These are phyloP conservation scores for Drosophila meridiana DNA, from an alignment of 2,888 invertebrate species.

Conservation along the genomic window DNA sequence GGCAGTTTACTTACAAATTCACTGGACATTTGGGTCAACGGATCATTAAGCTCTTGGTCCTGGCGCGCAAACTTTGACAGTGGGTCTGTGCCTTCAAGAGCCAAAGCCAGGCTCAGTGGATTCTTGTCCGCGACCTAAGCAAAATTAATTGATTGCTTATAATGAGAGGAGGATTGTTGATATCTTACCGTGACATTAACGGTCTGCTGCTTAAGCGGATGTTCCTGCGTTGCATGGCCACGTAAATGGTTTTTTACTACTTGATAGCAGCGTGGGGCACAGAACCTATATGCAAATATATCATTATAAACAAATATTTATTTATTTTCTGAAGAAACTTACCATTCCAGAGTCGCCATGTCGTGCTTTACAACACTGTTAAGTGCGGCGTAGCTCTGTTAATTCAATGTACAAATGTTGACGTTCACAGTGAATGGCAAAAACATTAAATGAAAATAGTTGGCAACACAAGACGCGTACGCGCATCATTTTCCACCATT, in stretches of 20 bases:
- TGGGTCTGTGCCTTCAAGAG: constrained; percentile 90
- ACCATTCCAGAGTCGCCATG: constrained; percentile 73
- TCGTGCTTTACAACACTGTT: constrained; percentile 29
- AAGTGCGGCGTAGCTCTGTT: constrained; percentile 7
- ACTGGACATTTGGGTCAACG: constrained; percentile 88
- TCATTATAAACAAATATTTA: constrained; percentile 36
- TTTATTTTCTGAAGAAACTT: constrained; percentile 41
- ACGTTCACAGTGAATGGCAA: constrained; percentile 41
- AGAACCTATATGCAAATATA: constrained; percentile 67
- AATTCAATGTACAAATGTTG: constrained; percentile 19
- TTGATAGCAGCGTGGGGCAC: constrained; percentile 78
- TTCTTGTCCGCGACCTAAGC: constrained; percentile 86
- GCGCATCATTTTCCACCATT: constrained; percentile 50
- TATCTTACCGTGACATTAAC: constrained; percentile 82
- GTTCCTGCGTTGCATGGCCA: constrained; percentile 85
- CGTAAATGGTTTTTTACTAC: constrained; percentile 75
- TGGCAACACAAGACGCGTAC: constrained; percentile 51
- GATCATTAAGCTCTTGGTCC: constrained; percentile 87
- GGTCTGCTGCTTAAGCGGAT: constrained; percentile 87
- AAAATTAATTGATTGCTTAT: constrained; percentile 1
- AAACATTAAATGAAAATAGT: constrained; percentile 31
- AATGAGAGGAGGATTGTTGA: constrained; percentile 10
- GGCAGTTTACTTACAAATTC: constrained; percentile 76
- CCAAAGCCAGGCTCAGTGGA: constrained; percentile 62
- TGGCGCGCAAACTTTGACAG: constrained; percentile 89